These are phyloP conservation scores for Daubentonia madagascariensis DNA, from an alignment of 2,113 vertebrate species.

Conservation along the genomic window DNA sequence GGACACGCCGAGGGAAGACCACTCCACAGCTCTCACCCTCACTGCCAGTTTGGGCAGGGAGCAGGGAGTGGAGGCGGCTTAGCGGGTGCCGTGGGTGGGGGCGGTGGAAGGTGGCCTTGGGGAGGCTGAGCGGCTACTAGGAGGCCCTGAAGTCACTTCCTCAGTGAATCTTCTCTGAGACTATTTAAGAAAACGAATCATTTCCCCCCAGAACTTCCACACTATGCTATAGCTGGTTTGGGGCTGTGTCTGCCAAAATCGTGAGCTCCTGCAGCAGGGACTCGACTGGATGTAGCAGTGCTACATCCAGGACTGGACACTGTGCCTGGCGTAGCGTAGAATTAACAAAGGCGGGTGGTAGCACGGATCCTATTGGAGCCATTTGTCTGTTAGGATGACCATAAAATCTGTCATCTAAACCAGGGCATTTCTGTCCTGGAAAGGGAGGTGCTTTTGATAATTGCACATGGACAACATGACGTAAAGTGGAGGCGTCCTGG, in stretches of 20 bases:
- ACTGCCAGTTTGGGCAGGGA: background rate
- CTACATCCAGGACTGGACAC: background rate
- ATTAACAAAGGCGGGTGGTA: background rate
- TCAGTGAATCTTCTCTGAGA: background rate
- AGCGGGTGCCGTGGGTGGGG: background rate
- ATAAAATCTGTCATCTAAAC: too few relatives aligned
- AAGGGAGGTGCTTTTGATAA: background rate
- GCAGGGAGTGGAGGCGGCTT: background rate
- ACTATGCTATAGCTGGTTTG: accelerated
- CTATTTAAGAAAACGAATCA: background rate
- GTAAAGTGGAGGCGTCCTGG: background rate
- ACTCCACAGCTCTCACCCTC: background rate
- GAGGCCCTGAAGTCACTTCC: background rate
- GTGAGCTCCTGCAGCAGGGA: too few relatives aligned
- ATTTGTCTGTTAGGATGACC: background rate
- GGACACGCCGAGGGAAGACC: background rate
- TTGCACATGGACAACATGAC: accelerated
- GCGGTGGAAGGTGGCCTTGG: background rate
- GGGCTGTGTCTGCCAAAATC: background rate
- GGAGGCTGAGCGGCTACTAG: background rate
- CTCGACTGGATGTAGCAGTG: accelerated
- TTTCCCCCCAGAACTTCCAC: background rate
- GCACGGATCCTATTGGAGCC: background rate
- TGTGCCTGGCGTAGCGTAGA: accelerated
- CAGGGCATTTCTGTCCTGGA: background rate